A percentile compares a stretch with the other conserved stretches of the same genome.
phyloP scores from a whole-genome alignment of 2,113 vertebrate species.

The Forbesichthys papilliferus region DNA sequence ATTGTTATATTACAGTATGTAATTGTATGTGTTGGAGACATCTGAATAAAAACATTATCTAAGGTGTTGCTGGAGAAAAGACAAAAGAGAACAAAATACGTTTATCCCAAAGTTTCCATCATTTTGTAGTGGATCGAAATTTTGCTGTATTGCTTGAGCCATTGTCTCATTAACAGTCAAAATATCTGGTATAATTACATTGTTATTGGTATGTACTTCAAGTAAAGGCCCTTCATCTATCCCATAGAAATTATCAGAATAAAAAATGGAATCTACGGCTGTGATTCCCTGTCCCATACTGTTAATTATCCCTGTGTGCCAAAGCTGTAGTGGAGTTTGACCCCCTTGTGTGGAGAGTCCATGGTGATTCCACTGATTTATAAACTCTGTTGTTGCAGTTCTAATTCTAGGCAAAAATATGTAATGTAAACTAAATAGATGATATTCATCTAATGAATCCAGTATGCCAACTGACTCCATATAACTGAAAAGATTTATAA shows the following conservation, averaged over 20 bases:
- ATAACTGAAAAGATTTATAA: not conserved
- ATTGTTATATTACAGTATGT: too few species aligned
- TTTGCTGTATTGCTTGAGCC: not conserved
- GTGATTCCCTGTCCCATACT: too few species aligned
- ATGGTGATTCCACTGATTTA: not conserved
- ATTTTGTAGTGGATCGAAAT: slow-evolving; percentile 12
- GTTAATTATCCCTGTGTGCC: too few species aligned
- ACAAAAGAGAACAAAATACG: slow-evolving; percentile 6
- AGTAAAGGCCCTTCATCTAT: too few species aligned
- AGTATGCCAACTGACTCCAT: not conserved
- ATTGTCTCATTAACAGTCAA: slow-evolving; percentile 8
- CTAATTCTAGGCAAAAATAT: too few species aligned
- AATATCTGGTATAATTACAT: not conserved
- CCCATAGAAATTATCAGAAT: too few species aligned
- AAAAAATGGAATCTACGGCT: too few species aligned
- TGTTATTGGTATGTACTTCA: not conserved
- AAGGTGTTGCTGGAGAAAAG: slow-evolving; percentile 5
- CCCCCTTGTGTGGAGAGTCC: too few species aligned
- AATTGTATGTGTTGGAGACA: not conserved
- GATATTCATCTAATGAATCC: not conserved
- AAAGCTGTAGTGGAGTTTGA: too few species aligned
- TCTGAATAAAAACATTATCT: not conserved
- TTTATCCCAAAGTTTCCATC: slow-evolving; percentile 6
- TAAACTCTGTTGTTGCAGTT: not conserved
- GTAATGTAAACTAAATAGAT: too few species aligned